Conservation (phyloP, 1,140 invertebrate species). For the Scaptomyza hsui region DNA sequence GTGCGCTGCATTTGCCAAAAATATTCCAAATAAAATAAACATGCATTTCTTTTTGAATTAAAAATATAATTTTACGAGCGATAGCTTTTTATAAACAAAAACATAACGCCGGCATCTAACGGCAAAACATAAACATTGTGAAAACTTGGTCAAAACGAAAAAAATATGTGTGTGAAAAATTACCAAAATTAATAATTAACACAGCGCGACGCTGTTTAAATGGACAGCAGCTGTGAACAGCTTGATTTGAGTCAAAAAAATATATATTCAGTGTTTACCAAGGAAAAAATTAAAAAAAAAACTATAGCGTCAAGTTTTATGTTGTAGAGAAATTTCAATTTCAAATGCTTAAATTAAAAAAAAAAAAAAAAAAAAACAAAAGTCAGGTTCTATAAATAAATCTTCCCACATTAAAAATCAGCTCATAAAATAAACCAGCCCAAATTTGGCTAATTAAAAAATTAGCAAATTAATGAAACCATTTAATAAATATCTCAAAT, state of each 20-base stretch:
- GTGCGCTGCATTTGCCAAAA: slow-evolving; percentile 8
- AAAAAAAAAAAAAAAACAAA: background rate
- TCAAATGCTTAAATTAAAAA: background rate
- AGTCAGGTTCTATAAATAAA: background rate
- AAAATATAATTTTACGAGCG: slow-evolving; percentile 40
- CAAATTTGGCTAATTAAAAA: slow-evolving; percentile 10
- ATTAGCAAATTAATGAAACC: slow-evolving; percentile 5
- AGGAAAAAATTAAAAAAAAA: background rate
- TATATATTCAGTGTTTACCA: background rate
- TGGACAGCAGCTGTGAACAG: slow-evolving; percentile 9
- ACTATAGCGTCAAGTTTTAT: too few relatives aligned
- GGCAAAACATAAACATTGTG: slow-evolving; percentile 33
- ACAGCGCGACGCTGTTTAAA: slow-evolving; percentile 11
- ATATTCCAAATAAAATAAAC: slow-evolving; percentile 12
- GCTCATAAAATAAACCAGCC: slow-evolving; percentile 3
- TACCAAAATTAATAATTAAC: slow-evolving; percentile 39
- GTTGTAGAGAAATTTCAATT: background rate
- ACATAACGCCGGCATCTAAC: background rate
- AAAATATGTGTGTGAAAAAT: slow-evolving; percentile 37
- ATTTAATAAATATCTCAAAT: background rate
- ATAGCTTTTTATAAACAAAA: slow-evolving; percentile 42
- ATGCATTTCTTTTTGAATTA: slow-evolving; percentile 33
- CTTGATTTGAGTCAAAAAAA: slow-evolving; percentile 4
- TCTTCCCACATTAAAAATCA: slow-evolving; percentile 1
- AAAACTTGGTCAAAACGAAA: slow-evolving; percentile 14